Evolutionary conservation across 2,888 invertebrate species (phyloP).

Genomic region (Oscheius sp.): DNA sequence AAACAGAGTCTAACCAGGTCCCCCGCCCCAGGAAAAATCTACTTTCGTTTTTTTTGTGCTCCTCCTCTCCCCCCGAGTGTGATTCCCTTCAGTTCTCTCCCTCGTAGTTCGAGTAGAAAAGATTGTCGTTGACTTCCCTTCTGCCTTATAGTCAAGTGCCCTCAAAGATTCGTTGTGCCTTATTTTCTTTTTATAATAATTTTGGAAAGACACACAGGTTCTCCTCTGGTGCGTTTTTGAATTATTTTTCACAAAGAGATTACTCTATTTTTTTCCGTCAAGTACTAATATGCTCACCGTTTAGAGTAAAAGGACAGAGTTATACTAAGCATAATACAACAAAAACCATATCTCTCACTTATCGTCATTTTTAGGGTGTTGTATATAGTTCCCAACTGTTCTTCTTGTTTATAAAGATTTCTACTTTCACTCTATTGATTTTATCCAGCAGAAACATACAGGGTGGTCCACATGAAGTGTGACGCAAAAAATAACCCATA

Average conservation of each 20-base stretch:
- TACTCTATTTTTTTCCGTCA: neutral
- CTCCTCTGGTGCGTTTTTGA: constrained; percentile 1
- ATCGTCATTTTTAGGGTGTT: neutral
- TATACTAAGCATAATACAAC: constrained; percentile 12
- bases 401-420: constrained; percentile 3
- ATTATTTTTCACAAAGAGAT: constrained; percentile 8
- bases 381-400: too few species aligned
- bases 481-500: too few species aligned
- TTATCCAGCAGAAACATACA: too few species aligned
- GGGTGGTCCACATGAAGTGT: too few species aligned
- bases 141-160: constrained; percentile 31
- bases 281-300: neutral
- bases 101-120: constrained; percentile 4
- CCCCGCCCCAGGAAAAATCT: too few species aligned
- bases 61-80: constrained; percentile 14
- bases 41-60: too few species aligned
- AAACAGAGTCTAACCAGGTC: too few species aligned
- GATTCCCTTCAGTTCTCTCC: constrained; percentile 21
- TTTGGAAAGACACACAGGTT: constrained; percentile 3
- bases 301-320: neutral
- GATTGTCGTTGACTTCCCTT: too few species aligned
- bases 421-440: too few species aligned
- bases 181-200: neutral
- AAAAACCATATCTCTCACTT: neutral
- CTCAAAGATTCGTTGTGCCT: constrained; percentile 19